Evolutionary conservation across 2,888 invertebrate genomes (phyloP).

Genomic region (Lasioglossum morio): DNA sequence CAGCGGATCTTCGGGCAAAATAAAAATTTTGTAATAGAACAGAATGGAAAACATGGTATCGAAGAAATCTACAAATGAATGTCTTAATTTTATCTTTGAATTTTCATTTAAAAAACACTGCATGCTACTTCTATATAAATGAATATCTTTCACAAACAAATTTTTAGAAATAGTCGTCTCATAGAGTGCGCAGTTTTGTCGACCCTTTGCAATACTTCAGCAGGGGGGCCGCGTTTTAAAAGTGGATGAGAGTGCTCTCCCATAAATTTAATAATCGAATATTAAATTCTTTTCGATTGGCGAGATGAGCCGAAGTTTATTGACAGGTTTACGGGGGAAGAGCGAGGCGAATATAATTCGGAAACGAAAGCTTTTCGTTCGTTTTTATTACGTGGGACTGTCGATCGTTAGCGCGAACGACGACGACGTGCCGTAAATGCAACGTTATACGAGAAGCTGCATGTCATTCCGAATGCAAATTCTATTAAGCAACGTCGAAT

Average conservation of each 20-base stretch:
- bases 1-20: no score
- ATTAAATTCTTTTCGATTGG: neutral
- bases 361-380: neutral
- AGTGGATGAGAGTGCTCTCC: neutral
- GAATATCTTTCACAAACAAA: no score
- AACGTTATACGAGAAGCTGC: conserved; percentile 25
- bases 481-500: conserved; percentile 51
- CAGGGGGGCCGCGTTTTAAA: neutral
- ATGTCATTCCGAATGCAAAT: conserved; percentile 43
- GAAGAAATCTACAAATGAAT: no score
- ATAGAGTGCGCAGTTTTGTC: no score
- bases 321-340: neutral
- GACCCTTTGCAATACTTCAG: no score
- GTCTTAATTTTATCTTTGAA: no score
- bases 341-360: neutral
- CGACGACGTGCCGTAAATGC: conserved; percentile 18
- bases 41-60: no score
- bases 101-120: no score
- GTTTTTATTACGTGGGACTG: neutral
- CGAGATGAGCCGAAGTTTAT: neutral
- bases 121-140: no score
- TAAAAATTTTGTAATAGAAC: no score
- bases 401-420: neutral
- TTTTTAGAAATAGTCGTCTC: no score
- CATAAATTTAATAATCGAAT: neutral